A percentile compares a stretch with the other conserved stretches of the same genome.
Evolutionary conservation across 2,888 invertebrate genomes (phyloP).

Genomic region (Plagiodera versicolora): DNA sequence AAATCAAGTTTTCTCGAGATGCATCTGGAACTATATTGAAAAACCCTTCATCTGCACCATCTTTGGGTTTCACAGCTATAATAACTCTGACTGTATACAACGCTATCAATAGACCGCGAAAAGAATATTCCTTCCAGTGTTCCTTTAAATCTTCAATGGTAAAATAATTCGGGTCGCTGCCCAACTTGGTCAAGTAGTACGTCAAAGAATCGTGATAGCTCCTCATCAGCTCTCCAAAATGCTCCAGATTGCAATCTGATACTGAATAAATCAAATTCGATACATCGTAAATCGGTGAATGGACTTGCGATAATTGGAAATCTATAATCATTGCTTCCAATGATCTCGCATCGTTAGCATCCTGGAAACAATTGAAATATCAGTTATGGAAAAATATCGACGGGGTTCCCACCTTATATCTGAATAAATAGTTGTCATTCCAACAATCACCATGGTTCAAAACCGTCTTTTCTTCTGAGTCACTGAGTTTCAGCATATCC

Average conservation of each 20-base stretch:
- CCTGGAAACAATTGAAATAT: too few relatives aligned
- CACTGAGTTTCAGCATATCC: background rate
- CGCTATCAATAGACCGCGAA: background rate
- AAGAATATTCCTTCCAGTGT: background rate
- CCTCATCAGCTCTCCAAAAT: background rate
- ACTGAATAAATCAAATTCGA: background rate
- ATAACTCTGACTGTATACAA: background rate
- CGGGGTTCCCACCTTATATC: constrained; percentile 5
- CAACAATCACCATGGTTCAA: constrained; percentile 1
- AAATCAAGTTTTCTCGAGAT: background rate
- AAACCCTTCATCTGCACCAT: background rate
- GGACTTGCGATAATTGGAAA: background rate
- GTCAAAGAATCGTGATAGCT: constrained; percentile 2
- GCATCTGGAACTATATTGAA: background rate
- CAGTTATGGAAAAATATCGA: too few relatives aligned
- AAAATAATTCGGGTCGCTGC: background rate
- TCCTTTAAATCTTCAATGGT: background rate
- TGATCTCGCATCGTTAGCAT: background rate
- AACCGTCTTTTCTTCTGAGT: background rate
- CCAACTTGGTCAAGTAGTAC: background rate
- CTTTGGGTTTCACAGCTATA: background rate
- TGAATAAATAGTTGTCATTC: constrained; percentile 7
- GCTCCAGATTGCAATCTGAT: background rate
- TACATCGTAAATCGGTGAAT: background rate
- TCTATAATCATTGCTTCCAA: background rate